phyloP scores from a whole-genome alignment of 1,140 invertebrate species.

The Drosophila littoralis region DNA sequence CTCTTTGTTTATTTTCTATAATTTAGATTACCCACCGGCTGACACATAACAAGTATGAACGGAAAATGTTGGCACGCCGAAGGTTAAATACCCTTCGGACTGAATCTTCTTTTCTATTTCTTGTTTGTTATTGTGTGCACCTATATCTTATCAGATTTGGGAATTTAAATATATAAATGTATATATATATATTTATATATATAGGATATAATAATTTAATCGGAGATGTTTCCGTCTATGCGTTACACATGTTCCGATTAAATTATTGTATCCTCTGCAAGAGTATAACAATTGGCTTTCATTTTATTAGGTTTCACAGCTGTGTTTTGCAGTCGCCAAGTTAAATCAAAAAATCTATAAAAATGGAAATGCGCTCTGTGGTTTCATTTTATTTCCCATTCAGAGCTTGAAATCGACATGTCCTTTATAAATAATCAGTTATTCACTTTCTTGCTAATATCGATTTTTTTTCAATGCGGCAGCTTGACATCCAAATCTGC shows the following conservation, averaged over 20 bases:
- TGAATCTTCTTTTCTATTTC: no score
- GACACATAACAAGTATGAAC: no score
- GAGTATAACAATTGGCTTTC: not conserved
- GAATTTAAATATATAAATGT: no score
- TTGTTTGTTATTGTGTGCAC: no score
- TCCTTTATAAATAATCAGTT: not conserved
- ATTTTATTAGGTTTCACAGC: slow-evolving; percentile 1
- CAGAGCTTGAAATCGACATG: slow-evolving; percentile 3
- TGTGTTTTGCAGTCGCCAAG: not conserved
- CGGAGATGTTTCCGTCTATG: no score
- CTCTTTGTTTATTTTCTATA: no score
- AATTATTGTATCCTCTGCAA: no score
- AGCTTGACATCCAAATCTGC: not conserved
- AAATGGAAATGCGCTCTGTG: not conserved
- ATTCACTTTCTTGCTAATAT: not conserved
- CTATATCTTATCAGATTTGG: no score
- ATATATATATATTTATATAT: not conserved
- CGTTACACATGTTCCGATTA: not conserved
- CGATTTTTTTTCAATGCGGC: not conserved
- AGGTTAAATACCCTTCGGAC: no score
- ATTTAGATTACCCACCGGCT: no score
- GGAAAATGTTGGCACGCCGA: no score
- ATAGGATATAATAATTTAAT: not conserved
- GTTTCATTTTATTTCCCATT: not conserved
- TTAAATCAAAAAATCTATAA: slow-evolving; percentile 2